Base-by-base conservation (phyloP, 2,797 vertebrate species). In the Tangara arthus region DNA sequence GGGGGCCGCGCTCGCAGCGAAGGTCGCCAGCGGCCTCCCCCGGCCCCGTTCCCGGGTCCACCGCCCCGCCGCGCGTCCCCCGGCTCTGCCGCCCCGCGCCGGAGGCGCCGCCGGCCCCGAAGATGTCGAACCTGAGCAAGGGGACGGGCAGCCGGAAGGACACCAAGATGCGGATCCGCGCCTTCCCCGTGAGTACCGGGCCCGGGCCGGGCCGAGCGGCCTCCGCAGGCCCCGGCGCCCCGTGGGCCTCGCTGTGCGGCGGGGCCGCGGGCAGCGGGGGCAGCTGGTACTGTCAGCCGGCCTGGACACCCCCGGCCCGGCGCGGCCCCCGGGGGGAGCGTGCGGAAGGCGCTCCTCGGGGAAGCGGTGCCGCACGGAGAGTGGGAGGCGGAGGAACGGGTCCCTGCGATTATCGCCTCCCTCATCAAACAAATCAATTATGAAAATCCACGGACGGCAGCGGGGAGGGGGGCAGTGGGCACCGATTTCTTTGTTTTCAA, bases 131-230 rank as follows among this genome's bases (percentile, higher is more conserved):
- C 98, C 98, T 99, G 97, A 99, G 98, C 98, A 99, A 99, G 99
- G 98, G 98, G 97, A 98, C 98, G 94, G 98, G 99, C 97, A 99
- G 99, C 98, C 99, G 99, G 98, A 99, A 99, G 98, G 99, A 99
- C 98, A 99, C 99, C 98, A 99, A 99, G 98, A 99, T 99, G 99
- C 98, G 99, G 98, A 99, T 99, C 99, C 98, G 99, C 98, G 99
- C 99, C 97, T 99, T 99, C 98, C 99, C 99, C 98, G 99, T 99
- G 97, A 99, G 99, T 97, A 83, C 4, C 96, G 96, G 97, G 89
- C 55, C 95, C 76, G 73, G 70, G 92, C 89, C 79, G 68, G 79
- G 85, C 56, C 46, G 84, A 96, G 96, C 63, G 49, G 63, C 79
- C 53, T 92, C 81, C 82, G 73, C 79, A 49, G 75, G 76, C 37